Evolutionary conservation across 1,140 invertebrate species (phyloP), one percentile per base, ranked within the genome.

Genomic region (Drosophila navojoa): DNA sequence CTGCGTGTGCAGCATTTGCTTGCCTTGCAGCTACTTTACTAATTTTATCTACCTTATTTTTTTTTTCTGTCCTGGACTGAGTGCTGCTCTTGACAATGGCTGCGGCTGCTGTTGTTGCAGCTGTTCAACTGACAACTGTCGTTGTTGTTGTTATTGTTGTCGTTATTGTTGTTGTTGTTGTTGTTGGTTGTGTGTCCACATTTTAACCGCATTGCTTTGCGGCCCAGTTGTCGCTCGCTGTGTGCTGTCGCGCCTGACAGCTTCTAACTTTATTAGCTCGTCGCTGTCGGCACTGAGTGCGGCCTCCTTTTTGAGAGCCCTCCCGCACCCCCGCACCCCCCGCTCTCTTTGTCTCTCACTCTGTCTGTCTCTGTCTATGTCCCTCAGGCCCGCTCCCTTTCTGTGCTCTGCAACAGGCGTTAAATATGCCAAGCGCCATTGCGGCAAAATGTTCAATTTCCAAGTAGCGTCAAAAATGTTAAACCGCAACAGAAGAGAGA

Each of bases 401-500:
- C 42, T 15, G 42, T 45, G n/a, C n/a, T n/a, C 13, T 11, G 81
- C 81, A 85, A 84, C 81, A 84, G 81, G 81, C 66, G 66, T 68
- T 59, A 52, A 60, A 68, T 52, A 49, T 53, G 47, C 47, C 42
- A 52, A 54, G 38, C 69, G 69, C 63, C 77, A 55, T 77, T 86
- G 81, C 73, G 77, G 81, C 81, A 85, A 86, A 85, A 81, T 86
- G 81, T 81, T 85, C 70, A 77, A 85, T 85, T 85, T 86, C 59
- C 76, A 68, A 80, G 63, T 54, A 79, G 77, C 75, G 32, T 55
- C 53, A 27, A 73, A 77, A 72, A 64, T 77, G 69, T 69, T 63
- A 71, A 47, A 61, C 74, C 61, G 63, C 78, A 73, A 60, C 62
- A 22, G 19, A 22, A 22, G 19, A 1, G 1, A 22, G 19, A 69